phyloP scores from a whole-genome alignment of 1,140 invertebrate genomes.

The Bemisia tabaci region DNA sequence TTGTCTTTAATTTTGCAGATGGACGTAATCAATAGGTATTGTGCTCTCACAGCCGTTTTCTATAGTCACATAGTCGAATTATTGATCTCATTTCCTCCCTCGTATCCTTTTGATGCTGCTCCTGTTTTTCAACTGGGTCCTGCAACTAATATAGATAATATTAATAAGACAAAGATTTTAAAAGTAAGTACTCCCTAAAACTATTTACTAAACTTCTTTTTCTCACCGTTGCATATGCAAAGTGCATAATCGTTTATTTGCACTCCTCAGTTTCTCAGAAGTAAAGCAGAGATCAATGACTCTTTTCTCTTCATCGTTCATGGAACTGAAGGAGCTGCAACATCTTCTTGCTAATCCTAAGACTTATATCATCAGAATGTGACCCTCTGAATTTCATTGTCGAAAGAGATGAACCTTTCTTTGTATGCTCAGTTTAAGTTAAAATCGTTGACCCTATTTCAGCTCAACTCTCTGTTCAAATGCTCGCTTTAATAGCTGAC shows the following conservation, averaged over 20 bases:
- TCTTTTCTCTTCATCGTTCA: conserved; percentile 1
- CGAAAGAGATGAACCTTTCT: too few relatives aligned
- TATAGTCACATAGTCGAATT: conserved; percentile 59
- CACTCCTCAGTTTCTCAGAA: too few relatives aligned
- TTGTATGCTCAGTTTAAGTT: too few relatives aligned
- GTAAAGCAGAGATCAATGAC: conserved; percentile 2
- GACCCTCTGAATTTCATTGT: too few relatives aligned
- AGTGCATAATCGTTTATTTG: too few relatives aligned
- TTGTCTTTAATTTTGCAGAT: conserved; percentile 40
- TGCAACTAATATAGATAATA: conserved; percentile 43
- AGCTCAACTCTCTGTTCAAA: too few relatives aligned
- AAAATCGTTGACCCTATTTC: too few relatives aligned
- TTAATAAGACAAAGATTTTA: conserved; percentile 42
- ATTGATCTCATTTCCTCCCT: conserved; percentile 61
- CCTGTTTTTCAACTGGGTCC: conserved; percentile 56
- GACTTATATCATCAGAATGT: too few relatives aligned
- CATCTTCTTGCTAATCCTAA: conserved; percentile 8
- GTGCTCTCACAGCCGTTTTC: conserved; percentile 50
- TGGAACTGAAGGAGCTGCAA: conserved; percentile 6
- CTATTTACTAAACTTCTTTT: too few relatives aligned
- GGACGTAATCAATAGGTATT: conserved; percentile 52
- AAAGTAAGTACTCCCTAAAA: conserved; percentile 35
- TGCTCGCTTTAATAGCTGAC: too few relatives aligned
- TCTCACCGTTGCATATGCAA: too few relatives aligned
- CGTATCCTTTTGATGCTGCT: conserved; percentile 56